Conservation (phyloP, 64 coral and sea anemone genomes). For the Porites lutea region DNA sequence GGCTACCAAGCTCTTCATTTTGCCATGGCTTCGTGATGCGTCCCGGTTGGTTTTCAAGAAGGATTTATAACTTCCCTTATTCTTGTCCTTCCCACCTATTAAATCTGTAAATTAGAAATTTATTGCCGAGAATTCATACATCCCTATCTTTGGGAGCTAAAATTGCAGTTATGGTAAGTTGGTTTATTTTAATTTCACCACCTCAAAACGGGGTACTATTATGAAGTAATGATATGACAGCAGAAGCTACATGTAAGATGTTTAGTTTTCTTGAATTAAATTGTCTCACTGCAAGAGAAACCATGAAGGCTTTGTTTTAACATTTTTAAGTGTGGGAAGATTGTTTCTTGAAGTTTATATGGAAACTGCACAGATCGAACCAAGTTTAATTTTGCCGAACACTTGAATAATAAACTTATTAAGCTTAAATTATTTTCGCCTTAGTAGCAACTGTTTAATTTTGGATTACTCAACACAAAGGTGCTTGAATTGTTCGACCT, state of each 20-base stretch:
- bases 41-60: conserved; percentile 5
- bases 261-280: neutral
- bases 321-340: no score
- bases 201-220: neutral
- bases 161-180: conserved; percentile 10
- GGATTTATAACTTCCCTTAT: neutral
- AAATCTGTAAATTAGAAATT: neutral
- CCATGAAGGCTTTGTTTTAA: no score
- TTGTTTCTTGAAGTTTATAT: no score
- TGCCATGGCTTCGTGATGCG: conserved; percentile 29
- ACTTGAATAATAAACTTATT: no score
- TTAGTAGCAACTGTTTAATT: no score
- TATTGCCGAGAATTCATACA: neutral
- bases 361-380: no score
- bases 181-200: neutral
- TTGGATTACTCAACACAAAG: no score
- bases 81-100: neutral
- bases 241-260: neutral
- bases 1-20: neutral
- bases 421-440: no score
- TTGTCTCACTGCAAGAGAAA: no score
- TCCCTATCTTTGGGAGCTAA: neutral
- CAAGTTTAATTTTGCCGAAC: no score
- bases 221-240: neutral
- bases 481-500: no score